Percentiles rank a stretch among this genome's conserved stretches.
These are phyloP conservation scores for Chionis minor DNA, from an alignment of 2,113 vertebrate species.

Conservation along the genomic window DNA sequence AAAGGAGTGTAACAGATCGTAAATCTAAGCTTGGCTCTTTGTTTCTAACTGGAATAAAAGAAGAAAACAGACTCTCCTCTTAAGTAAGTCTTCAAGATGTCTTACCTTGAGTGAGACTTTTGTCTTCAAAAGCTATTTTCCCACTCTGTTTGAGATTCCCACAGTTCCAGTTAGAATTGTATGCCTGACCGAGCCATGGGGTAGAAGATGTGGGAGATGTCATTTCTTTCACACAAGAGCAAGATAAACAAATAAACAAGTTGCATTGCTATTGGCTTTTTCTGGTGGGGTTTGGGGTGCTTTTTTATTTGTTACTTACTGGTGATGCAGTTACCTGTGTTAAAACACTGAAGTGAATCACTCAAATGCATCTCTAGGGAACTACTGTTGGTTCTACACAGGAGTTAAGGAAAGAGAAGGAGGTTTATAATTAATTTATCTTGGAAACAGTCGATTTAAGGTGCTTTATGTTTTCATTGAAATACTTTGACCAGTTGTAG, in stretches of 20 bases:
- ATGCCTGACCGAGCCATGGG: neutral
- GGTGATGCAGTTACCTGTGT: neutral
- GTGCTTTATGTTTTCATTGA: neutral
- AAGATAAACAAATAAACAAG: neutral
- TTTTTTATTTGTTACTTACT: neutral
- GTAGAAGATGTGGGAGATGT: neutral
- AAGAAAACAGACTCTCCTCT: neutral
- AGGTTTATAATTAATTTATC: neutral
- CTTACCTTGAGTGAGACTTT: neutral
- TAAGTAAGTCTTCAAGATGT: neutral
- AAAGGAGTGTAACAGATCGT: neutral
- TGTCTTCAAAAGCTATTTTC: neutral
- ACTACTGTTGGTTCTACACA: neutral
- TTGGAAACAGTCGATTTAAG: neutral
- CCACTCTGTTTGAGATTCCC: neutral
- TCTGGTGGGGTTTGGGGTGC: neutral
- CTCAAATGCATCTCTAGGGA: neutral
- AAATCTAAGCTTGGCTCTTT: neutral
- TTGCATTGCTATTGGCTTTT: neutral
- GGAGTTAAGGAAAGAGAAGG: neutral
- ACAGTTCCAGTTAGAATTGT: neutral
- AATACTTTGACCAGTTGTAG: neutral
- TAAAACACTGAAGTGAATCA: neutral
- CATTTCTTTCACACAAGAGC: neutral
- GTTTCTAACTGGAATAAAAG: neutral